Evolutionary conservation across 2,113 vertebrate genomes (phyloP).

Genomic region (Pseudonaja textilis): DNA sequence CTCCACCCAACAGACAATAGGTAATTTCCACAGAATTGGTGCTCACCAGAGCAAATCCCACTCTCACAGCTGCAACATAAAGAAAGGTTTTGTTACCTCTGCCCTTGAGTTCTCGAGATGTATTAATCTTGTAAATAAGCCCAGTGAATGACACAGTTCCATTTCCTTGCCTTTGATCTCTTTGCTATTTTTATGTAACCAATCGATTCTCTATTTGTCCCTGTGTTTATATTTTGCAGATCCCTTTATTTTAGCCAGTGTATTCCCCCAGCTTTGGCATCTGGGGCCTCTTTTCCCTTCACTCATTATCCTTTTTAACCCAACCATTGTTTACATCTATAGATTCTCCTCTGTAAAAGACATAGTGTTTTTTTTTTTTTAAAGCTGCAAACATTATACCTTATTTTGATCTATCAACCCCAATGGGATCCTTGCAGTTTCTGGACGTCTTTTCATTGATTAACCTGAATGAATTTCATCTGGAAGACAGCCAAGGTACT

Average conservation of each 20-base stretch:
- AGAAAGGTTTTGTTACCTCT: not conserved
- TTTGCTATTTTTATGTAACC: conserved; percentile 2
- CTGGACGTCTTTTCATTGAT: conserved; percentile 20
- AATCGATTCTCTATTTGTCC: conserved; percentile 31
- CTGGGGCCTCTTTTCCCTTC: conserved; percentile 15
- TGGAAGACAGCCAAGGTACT: not conserved
- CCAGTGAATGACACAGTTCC: conserved; percentile 11
- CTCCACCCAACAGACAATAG: not conserved
- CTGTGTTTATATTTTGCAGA: conserved; percentile 36
- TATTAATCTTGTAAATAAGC: not conserved
- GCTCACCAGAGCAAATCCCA: not conserved
- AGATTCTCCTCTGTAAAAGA: conserved; percentile 22
- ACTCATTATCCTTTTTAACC: conserved; percentile 23
- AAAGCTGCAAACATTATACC: not conserved
- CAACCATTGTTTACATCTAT: conserved; percentile 26
- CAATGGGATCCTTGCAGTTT: not conserved
- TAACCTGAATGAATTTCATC: conserved; percentile 24
- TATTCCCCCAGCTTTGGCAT: conserved; percentile 14
- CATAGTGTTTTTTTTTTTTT: not conserved
- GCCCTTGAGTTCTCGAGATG: conserved; percentile 12
- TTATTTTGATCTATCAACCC: conserved; percentile 21
- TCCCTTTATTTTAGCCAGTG: conserved; percentile 12
- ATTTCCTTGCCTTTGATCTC: conserved; percentile 4
- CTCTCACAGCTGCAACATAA: not conserved
- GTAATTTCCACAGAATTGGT: not conserved